Evolutionary conservation across 1,140 invertebrate species (phyloP), one percentile per base, ranked within the genome.

Genomic region (Chymomyza costata): DNA sequence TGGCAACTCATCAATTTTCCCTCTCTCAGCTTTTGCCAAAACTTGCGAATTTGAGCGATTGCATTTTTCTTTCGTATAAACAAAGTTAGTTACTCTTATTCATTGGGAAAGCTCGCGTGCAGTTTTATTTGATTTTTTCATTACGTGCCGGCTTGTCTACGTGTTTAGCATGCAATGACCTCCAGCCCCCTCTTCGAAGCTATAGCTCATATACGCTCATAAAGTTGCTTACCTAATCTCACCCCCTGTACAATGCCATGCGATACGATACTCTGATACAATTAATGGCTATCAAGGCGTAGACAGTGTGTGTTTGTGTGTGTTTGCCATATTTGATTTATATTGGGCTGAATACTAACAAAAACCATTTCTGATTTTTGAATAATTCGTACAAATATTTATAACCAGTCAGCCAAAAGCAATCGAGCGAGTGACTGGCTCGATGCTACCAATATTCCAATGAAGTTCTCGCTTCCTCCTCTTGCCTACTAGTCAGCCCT

Each of bases 321-420:
- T n/a, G n/a, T n/a, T n/a, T 25, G 28, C 50, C 43, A 49, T 45
- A 64, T 74, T 76, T 76, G 71, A 76, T 76, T 76, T 76, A 57
- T 71, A 66, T 63, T 62, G 62, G 60, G 41, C 39, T 55, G 70
- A 71, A 71, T 65, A 55, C 37, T 41, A 62, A 45, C 54, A 61
- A 43, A 78, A 53, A n/a, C n/a, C n/a, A n/a, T n/a, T n/a, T n/a
- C 53, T 59, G 71, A 76, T 76, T 78, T 66, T 48, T 51, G 54
- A 63, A 67, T n/a, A n/a, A n/a, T 71, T 76, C 67, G 57, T 64
- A 80, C 58, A 78, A 76, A 76, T 78, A 76, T 76, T 76, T 80
- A 76, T 71, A 71, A 59, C 62, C 62, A n/a, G n/a, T n/a, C n/a
- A n/a, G n/a, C n/a, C n/a, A n/a, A n/a, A n/a, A n/a, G n/a, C 59